Evolutionary conservation across 2,888 invertebrate genomes (phyloP).

Genomic region (Drosophila ochracea): DNA sequence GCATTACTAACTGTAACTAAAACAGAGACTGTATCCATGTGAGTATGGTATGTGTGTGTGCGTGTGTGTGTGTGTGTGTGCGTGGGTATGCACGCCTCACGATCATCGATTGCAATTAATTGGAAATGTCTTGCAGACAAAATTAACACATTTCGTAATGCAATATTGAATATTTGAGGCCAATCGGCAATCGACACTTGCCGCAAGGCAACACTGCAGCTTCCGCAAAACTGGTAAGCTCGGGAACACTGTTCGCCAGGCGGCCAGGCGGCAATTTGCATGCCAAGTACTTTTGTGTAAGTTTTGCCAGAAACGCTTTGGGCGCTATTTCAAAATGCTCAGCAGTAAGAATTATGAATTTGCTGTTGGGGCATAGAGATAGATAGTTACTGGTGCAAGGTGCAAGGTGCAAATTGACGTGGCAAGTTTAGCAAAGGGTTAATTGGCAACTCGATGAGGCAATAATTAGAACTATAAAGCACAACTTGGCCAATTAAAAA

Average conservation of each 20-base stretch:
- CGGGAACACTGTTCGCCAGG: slow-evolving; percentile 23
- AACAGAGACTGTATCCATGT: not conserved
- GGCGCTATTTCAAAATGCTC: slow-evolving; percentile 22
- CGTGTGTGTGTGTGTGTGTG: not conserved
- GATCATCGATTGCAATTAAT: slow-evolving; percentile 66
- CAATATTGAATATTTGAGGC: slow-evolving; percentile 36
- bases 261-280: slow-evolving; percentile 44
- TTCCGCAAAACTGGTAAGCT: slow-evolving; percentile 26
- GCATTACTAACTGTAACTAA: not conserved
- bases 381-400: slow-evolving; percentile 10
- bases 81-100: not conserved
- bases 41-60: slow-evolving; percentile 6
- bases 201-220: slow-evolving; percentile 15
- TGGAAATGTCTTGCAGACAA: slow-evolving; percentile 61
- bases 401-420: slow-evolving; percentile 1
- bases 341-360: slow-evolving; percentile 39
- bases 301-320: slow-evolving; percentile 42
- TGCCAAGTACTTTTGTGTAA: slow-evolving; percentile 43
- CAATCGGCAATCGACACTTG: slow-evolving; percentile 45
- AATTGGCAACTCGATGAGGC: not conserved
- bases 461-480: not conserved
- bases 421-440: not conserved
- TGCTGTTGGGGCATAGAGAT: slow-evolving; percentile 6
- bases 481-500: not conserved
- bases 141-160: slow-evolving; percentile 62